Percentiles rank a stretch among this genome's conserved stretches.
These are phyloP conservation scores for Microtus agrestis DNA, from an alignment of 2,797 vertebrate genomes.

Conservation along the genomic window DNA sequence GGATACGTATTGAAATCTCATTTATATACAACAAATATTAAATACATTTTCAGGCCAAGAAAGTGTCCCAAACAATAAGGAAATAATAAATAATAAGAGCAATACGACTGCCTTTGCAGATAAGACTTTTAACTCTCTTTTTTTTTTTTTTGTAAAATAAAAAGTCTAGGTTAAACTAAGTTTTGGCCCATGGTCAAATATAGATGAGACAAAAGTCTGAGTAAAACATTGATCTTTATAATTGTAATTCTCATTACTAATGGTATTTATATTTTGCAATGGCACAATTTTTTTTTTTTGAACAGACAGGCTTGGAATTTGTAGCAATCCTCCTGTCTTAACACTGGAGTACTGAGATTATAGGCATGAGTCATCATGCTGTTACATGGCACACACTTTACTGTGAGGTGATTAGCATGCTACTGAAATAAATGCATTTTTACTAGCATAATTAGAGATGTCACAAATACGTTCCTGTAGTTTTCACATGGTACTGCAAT, in stretches of 20 bases:
- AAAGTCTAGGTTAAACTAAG: conserved; percentile 17
- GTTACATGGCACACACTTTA: not conserved
- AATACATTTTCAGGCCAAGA: conserved; percentile 38
- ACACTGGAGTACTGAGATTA: not conserved
- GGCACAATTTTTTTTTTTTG: not conserved
- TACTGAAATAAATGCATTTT: not conserved
- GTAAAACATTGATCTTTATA: not conserved
- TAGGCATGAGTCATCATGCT: not conserved
- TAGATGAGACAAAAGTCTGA: not conserved
- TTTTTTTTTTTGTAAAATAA: not conserved
- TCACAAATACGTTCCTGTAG: conserved; percentile 12
- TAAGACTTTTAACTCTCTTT: not conserved
- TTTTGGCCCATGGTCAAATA: not conserved
- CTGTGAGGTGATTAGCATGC: not conserved
- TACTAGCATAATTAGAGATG: conserved; percentile 22
- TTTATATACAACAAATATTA: conserved; percentile 13
- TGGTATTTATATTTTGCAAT: not conserved
- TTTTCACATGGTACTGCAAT: conserved; percentile 37
- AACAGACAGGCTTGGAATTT: not conserved
- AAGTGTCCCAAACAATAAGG: conserved; percentile 37
- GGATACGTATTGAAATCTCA: not conserved
- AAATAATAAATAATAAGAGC: conserved; percentile 14
- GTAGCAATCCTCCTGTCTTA: not conserved
- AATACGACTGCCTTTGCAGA: conserved; percentile 38
- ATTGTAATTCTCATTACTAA: not conserved